A percentile compares a stretch with the other conserved stretches of the same genome.
These are phyloP conservation scores for Apus apus DNA, from an alignment of 2,113 vertebrate species.

Conservation along the genomic window DNA sequence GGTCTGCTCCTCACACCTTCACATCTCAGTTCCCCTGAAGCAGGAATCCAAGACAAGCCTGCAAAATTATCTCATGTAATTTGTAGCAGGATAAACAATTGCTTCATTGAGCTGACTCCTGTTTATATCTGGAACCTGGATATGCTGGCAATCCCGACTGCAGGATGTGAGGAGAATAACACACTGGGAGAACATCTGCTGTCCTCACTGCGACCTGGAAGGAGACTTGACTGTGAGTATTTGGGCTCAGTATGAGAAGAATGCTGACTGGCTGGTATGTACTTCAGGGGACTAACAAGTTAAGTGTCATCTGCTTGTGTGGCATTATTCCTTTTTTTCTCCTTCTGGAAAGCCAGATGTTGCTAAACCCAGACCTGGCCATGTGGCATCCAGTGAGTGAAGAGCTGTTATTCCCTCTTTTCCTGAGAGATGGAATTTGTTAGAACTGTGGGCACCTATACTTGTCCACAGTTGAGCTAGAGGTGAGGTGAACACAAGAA, in stretches of 20 bases:
- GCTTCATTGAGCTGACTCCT: slow-evolving; percentile 30
- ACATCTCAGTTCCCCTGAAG: neutral
- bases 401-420: neutral
- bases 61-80: neutral
- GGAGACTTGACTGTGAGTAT: slow-evolving; percentile 23
- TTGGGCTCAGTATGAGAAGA: slow-evolving; percentile 55
- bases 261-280: neutral
- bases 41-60: neutral
- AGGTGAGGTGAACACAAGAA: neutral
- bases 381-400: neutral
- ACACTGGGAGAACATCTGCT: slow-evolving; percentile 72
- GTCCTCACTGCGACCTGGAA: slow-evolving; percentile 33
- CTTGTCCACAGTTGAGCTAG: neutral
- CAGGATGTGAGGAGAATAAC: neutral
- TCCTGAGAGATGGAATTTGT: neutral
- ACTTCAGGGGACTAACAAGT: neutral
- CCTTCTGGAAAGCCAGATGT: slow-evolving; percentile 27
- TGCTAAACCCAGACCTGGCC: neutral
- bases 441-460: neutral
- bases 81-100: neutral
- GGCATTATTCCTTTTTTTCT: neutral
- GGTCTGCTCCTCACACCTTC: neutral
- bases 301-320: neutral
- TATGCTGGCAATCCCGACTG: neutral
- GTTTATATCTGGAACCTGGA: slow-evolving; percentile 38